Conservation (phyloP, 2,888 invertebrate species). For the Heliconius cydno region DNA sequence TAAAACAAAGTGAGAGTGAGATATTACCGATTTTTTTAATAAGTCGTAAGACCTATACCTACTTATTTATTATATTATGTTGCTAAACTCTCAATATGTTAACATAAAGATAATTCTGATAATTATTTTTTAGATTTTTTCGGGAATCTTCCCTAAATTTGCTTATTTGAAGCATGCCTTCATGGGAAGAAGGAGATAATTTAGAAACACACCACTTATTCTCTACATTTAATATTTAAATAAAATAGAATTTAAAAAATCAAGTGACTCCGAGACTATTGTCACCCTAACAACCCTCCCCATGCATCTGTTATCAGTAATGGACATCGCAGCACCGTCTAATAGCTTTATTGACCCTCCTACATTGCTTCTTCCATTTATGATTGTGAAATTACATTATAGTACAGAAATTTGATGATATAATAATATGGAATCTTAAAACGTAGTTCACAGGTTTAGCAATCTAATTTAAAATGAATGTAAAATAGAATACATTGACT, state of each 20-base stretch:
- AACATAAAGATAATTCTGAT: neutral
- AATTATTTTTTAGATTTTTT: neutral
- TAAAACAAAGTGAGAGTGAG: too few species aligned
- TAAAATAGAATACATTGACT: neutral
- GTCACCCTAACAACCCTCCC: constrained; percentile 50
- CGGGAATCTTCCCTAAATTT: neutral
- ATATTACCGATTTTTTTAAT: too few species aligned
- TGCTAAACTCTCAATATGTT: neutral
- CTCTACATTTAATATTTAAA: neutral
- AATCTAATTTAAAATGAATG: neutral
- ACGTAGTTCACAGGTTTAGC: neutral
- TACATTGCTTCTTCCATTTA: constrained; percentile 29
- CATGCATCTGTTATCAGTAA: constrained; percentile 59
- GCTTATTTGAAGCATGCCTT: neutral
- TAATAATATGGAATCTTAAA: constrained; percentile 4
- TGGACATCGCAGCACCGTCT: constrained; percentile 64
- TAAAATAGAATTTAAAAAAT: neutral
- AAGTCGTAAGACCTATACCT: too few species aligned
- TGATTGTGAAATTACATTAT: constrained; percentile 12
- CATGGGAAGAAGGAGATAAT: neutral
- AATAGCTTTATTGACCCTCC: constrained; percentile 74
- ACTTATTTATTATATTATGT: too few species aligned
- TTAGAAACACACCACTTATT: neutral
- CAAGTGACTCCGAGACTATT: constrained; percentile 41
- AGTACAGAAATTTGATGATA: neutral